These are phyloP conservation scores for Serripes groenlandicus DNA, from an alignment of 2,888 invertebrate genomes.

Conservation along the genomic window DNA sequence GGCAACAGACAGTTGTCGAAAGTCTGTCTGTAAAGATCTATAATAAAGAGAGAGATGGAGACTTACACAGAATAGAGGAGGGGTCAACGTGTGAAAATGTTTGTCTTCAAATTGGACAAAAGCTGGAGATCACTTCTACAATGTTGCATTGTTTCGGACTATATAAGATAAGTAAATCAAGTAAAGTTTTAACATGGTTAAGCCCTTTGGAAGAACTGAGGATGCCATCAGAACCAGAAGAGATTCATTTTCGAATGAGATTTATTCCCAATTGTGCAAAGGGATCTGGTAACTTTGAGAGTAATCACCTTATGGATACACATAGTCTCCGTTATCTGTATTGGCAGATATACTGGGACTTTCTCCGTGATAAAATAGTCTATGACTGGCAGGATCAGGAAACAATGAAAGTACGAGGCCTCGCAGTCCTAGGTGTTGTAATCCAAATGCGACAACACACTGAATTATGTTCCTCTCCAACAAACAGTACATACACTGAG, in stretches of 20 bases:
- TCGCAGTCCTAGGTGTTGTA: slow-evolving; percentile 24
- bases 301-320: neutral
- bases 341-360: slow-evolving; percentile 38
- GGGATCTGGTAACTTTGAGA: neutral
- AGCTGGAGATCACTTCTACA: slow-evolving; percentile 27
- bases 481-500: neutral
- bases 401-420: slow-evolving; percentile 10
- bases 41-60: slow-evolving; percentile 12
- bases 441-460: slow-evolving; percentile 24
- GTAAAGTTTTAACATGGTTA: neutral
- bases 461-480: neutral
- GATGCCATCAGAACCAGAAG: neutral
- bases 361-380: slow-evolving; percentile 7
- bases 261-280: slow-evolving; percentile 28
- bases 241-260: slow-evolving; percentile 49
- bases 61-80: neutral
- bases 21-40: slow-evolving; percentile 1
- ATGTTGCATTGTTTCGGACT: slow-evolving; percentile 34
- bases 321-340: slow-evolving; percentile 28
- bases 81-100: slow-evolving; percentile 24
- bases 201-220: neutral
- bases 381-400: neutral
- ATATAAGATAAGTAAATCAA: neutral
- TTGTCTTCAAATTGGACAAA: slow-evolving; percentile 28
- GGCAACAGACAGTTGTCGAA: neutral